Percentiles rank a stretch among this genome's conserved stretches.
Conservation (phyloP, 2,797 vertebrate species). For the Mormyrus hasselquistii region DNA sequence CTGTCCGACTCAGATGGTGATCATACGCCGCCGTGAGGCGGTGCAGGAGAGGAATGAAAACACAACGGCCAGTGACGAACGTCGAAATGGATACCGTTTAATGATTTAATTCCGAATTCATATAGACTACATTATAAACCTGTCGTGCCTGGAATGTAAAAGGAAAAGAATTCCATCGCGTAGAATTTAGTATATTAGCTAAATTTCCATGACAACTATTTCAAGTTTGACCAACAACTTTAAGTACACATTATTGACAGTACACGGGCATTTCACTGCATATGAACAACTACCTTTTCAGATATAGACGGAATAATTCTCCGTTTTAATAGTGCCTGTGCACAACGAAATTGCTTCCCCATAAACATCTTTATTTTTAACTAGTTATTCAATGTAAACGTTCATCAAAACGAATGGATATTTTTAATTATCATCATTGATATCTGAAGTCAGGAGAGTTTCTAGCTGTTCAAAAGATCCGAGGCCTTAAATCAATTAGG, state of each 20-base stretch:
- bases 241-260: neutral
- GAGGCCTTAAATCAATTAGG: neutral
- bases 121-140: neutral
- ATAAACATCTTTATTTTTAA: neutral
- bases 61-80: neutral
- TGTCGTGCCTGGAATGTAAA: neutral
- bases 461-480: neutral
- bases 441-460: neutral
- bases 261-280: neutral
- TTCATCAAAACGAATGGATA: neutral
- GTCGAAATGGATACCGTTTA: neutral
- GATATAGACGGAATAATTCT: neutral
- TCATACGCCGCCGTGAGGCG: neutral
- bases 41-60: neutral
- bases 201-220: neutral
- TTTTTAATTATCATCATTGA: neutral
- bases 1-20: neutral
- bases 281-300: neutral
- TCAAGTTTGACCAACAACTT: neutral
- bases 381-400: neutral
- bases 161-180: neutral
- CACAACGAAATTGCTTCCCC: neutral
- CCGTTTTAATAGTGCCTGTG: neutral
- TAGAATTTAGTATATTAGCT: neutral
- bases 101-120: neutral